A percentile compares a stretch with the other conserved stretches of the same genome.
phyloP scores from a whole-genome alignment of 37 sponge, comb jelly and placozoan genomes.

The Chondrilla cf. caribensis region DNA sequence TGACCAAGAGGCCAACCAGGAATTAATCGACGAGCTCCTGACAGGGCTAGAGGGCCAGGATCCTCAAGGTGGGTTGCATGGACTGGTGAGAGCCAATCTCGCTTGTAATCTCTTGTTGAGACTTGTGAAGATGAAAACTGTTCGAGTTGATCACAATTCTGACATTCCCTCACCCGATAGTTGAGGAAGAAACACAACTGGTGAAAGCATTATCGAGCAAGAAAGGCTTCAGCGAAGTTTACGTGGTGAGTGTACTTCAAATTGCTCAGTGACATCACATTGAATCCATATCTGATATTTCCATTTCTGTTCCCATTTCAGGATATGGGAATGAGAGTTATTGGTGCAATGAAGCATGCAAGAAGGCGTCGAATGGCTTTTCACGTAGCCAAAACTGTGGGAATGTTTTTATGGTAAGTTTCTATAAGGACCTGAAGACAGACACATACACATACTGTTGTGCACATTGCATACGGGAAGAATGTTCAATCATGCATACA shows the following conservation, averaged over 20 bases:
- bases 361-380: slow-evolving; percentile 79
- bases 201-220: slow-evolving; percentile 4
- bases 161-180: neutral
- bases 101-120: neutral
- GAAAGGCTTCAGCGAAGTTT: slow-evolving; percentile 19
- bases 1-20: neutral
- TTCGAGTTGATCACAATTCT: neutral
- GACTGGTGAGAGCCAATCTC: too few species aligned
- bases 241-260: neutral
- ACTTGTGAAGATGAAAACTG: neutral
- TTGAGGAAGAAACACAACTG: slow-evolving; percentile 17
- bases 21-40: neutral
- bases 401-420: slow-evolving; percentile 64
- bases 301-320: slow-evolving; percentile 3
- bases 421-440: too few species aligned
- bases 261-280: too few species aligned
- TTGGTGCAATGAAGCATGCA: slow-evolving; percentile 89
- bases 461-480: neutral
- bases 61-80: neutral
- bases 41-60: slow-evolving; percentile 13
- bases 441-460: neutral
- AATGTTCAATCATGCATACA: too few species aligned
- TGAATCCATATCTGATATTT: too few species aligned
- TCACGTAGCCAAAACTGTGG: slow-evolving; percentile 71
- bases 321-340: slow-evolving; percentile 79